These are phyloP conservation scores for Gavialis gangeticus DNA, from an alignment of 2,113 vertebrate species.

Conservation along the genomic window DNA sequence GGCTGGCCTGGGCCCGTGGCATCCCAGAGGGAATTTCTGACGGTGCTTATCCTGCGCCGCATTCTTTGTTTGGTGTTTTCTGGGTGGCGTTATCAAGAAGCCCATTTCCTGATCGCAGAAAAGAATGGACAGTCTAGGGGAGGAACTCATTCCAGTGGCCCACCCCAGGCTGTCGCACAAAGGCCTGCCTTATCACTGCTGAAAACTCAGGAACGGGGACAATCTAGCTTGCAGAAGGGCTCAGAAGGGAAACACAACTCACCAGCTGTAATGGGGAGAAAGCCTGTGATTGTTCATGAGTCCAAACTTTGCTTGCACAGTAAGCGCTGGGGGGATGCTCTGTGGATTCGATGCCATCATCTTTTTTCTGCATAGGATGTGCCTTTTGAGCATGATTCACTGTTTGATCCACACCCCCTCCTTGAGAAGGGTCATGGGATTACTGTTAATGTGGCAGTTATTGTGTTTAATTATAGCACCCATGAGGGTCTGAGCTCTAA, in stretches of 20 bases:
- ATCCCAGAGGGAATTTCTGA: neutral
- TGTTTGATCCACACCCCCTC: neutral
- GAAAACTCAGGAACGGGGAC: neutral
- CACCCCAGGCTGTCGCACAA: neutral
- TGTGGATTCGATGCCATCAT: neutral
- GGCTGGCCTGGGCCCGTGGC: neutral
- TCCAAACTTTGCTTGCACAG: neutral
- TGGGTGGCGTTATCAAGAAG: neutral
- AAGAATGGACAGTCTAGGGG: neutral
- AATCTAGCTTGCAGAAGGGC: neutral
- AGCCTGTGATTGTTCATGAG: neutral
- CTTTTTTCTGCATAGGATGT: neutral
- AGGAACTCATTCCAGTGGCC: neutral
- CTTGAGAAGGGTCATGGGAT: neutral
- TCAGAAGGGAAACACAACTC: neutral
- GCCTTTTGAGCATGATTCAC: neutral
- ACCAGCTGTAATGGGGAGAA: neutral
- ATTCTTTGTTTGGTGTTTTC: neutral
- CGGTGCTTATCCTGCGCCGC: neutral
- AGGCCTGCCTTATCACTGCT: neutral
- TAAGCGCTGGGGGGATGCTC: neutral
- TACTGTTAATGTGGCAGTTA: neutral
- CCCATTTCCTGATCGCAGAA: neutral
- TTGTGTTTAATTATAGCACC: neutral
- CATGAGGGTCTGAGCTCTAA: neutral